Conservation (phyloP, 2,888 invertebrate species). For the Coelinius sp. region DNA sequence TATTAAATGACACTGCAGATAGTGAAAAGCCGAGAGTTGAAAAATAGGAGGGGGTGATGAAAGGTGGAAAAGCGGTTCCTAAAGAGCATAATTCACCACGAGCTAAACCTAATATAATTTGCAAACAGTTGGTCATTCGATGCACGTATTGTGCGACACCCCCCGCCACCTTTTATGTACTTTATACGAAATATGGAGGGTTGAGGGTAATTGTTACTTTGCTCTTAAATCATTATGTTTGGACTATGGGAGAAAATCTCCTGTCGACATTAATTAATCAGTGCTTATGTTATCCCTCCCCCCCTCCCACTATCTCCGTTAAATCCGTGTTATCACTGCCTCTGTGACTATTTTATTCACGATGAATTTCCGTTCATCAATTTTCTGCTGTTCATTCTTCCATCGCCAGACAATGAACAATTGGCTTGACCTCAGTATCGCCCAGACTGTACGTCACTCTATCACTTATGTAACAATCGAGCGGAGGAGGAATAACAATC, state of each 20-base stretch:
- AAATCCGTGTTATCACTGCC: slow-evolving; percentile 24
- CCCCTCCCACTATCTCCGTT: slow-evolving; percentile 32
- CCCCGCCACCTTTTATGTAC: slow-evolving; percentile 2
- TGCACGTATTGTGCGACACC: slow-evolving; percentile 19
- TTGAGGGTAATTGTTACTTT: slow-evolving; percentile 26
- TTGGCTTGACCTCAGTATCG: slow-evolving; percentile 18
- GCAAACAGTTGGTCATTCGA: slow-evolving; percentile 50
- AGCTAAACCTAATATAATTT: slow-evolving; percentile 43
- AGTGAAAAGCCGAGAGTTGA: slow-evolving; percentile 35
- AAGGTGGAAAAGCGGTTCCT: too few relatives aligned
- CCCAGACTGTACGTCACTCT: background rate
- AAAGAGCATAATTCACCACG: slow-evolving; percentile 39
- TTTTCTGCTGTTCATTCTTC: slow-evolving; percentile 7
- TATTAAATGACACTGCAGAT: background rate
- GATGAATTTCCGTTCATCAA: slow-evolving; percentile 26
- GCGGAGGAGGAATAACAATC: background rate
- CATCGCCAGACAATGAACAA: slow-evolving; percentile 3
- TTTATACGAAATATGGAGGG: slow-evolving; percentile 34
- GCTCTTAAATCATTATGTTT: too few relatives aligned
- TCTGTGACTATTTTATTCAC: background rate
- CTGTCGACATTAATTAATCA: slow-evolving; percentile 46
- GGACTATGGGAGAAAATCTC: too few relatives aligned
- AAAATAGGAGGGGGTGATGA: background rate
- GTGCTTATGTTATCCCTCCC: slow-evolving; percentile 46
- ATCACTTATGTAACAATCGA: slow-evolving; percentile 9